Evolutionary conservation across 2,113 vertebrate genomes (phyloP).

Genomic region (Catharus bicknelli): DNA sequence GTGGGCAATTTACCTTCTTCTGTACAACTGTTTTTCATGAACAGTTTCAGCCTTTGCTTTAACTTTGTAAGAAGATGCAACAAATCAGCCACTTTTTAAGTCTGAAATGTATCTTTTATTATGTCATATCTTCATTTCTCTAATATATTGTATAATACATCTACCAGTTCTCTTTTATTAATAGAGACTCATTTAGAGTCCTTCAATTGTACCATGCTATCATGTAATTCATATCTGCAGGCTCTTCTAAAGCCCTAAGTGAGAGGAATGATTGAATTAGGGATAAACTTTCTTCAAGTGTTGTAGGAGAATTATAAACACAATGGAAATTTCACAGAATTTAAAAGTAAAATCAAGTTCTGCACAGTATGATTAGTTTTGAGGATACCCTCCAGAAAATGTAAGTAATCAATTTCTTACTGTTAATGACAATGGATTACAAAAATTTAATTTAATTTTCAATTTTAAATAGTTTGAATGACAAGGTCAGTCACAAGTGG

Average conservation of each 20-base stretch:
- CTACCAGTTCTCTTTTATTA: not conserved
- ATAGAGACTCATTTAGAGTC: not conserved
- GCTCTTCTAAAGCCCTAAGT: not conserved
- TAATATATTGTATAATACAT: not conserved
- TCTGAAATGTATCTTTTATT: not conserved
- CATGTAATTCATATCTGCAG: not conserved
- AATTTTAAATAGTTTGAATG: not conserved
- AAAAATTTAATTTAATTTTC: not conserved
- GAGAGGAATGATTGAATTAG: not conserved
- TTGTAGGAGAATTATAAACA: not conserved
- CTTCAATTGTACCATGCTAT: not conserved
- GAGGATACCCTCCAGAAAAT: not conserved
- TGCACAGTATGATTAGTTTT: not conserved
- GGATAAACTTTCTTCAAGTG: not conserved
- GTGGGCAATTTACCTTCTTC: not conserved
- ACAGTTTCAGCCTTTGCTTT: not conserved
- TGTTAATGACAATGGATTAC: not conserved
- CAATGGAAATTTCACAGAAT: not conserved
- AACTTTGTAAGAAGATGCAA: not conserved
- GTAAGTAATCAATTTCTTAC: not conserved
- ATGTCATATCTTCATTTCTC: not conserved
- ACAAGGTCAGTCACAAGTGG: not conserved
- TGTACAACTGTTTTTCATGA: not conserved
- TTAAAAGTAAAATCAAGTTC: not conserved
- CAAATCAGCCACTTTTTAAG: not conserved